phyloP scores from a whole-genome alignment of 2,888 invertebrate genomes.

The Leptinotarsa tumamoca region DNA sequence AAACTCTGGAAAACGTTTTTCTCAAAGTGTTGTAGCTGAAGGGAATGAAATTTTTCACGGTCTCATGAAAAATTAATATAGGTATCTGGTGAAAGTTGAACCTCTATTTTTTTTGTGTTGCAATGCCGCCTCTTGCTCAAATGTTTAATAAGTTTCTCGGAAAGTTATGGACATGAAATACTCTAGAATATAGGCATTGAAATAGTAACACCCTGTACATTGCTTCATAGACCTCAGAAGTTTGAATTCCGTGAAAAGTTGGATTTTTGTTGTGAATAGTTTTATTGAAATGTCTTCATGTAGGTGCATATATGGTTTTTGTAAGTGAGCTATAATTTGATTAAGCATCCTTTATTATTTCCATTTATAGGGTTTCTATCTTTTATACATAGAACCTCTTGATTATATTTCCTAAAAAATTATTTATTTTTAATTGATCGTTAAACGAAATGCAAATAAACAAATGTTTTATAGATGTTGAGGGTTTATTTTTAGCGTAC shows the following conservation, averaged over 20 bases:
- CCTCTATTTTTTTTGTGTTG: not conserved
- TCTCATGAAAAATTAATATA: no score
- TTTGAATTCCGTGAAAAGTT: not conserved
- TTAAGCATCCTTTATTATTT: not conserved
- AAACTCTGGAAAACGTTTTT: no score
- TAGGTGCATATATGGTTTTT: not conserved
- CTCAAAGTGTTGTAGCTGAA: no score
- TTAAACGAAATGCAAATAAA: constrained; percentile 17
- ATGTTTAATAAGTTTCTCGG: no score
- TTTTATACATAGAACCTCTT: constrained; percentile 9
- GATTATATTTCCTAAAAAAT: constrained; percentile 18
- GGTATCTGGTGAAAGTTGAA: no score
- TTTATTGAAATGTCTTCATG: constrained; percentile 2
- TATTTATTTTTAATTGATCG: constrained; percentile 17
- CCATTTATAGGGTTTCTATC: not conserved
- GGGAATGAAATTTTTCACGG: no score
- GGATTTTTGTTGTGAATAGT: constrained; percentile 1
- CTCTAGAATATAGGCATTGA: no score
- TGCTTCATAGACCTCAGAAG: not conserved
- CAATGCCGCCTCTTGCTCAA: no score
- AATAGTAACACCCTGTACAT: no score
- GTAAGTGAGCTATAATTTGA: not conserved
- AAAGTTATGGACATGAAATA: no score
- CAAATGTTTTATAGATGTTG: constrained; percentile 11
- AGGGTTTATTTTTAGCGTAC: not conserved